phyloP scores from a whole-genome alignment of 2,888 invertebrate species.

The Xestia ashworthii region DNA sequence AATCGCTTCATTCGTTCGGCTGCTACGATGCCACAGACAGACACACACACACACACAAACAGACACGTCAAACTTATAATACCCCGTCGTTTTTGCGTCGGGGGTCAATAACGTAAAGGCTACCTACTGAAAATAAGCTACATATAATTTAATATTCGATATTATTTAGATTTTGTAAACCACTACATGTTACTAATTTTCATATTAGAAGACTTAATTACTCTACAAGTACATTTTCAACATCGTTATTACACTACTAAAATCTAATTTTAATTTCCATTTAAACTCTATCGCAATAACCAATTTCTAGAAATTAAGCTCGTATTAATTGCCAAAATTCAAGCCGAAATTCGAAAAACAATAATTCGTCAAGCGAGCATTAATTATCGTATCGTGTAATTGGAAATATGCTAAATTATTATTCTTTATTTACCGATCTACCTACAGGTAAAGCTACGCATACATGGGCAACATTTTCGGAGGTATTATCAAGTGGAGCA shows the following conservation, averaged over 20 bases:
- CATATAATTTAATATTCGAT: background rate
- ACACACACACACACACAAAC: too few relatives aligned
- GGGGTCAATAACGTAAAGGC: too few relatives aligned
- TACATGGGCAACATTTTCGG: background rate
- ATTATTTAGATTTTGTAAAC: background rate
- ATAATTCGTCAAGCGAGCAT: slow-evolving; percentile 41
- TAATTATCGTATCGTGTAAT: slow-evolving; percentile 48
- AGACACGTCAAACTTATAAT: too few relatives aligned
- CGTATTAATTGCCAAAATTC: slow-evolving; percentile 25
- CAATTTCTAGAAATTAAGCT: slow-evolving; percentile 1
- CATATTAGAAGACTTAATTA: background rate
- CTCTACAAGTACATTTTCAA: background rate
- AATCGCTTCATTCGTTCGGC: too few relatives aligned
- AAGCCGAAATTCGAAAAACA: slow-evolving; percentile 22
- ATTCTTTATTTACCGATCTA: slow-evolving; percentile 64
- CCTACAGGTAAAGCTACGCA: slow-evolving; percentile 35
- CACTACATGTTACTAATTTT: background rate
- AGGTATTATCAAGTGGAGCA: background rate
- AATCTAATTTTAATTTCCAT: background rate
- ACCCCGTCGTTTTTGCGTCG: too few relatives aligned
- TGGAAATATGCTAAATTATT: slow-evolving; percentile 63
- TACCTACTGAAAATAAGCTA: too few relatives aligned
- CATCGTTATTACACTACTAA: background rate
- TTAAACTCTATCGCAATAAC: slow-evolving; percentile 9
- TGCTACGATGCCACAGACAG: too few relatives aligned